These are phyloP conservation scores for Phymastichus coffea DNA, from an alignment of 1,140 invertebrate genomes.

Conservation along the genomic window DNA sequence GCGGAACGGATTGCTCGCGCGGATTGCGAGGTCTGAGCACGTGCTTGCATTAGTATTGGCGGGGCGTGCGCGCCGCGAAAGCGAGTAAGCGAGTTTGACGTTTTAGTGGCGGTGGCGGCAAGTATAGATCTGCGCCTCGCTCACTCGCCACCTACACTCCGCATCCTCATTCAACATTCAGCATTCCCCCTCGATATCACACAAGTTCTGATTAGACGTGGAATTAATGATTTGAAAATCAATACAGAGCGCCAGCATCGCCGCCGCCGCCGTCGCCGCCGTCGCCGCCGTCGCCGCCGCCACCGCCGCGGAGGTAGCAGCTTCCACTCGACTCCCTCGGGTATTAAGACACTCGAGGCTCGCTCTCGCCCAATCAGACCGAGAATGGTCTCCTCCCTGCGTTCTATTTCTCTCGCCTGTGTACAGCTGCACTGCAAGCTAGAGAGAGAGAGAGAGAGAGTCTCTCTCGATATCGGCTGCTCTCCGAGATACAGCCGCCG, in stretches of 20 bases:
- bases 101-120: constrained; percentile 42
- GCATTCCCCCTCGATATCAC: constrained; percentile 41
- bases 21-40: constrained; percentile 26
- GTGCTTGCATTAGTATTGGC: constrained; percentile 40
- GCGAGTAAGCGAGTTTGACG: constrained; percentile 39
- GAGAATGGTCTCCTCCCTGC: constrained; percentile 16
- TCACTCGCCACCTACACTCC: constrained; percentile 32
- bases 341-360: constrained; percentile 44
- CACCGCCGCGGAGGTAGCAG: neutral
- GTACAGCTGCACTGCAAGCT: neutral
- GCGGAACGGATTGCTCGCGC: constrained; percentile 29
- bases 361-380: constrained; percentile 28
- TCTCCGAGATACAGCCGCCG: constrained; percentile 19
- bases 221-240: constrained; percentile 60
- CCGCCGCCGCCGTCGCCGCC: constrained; percentile 22
- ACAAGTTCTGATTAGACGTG: constrained; percentile 56
- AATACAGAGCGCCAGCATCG: too few relatives aligned
- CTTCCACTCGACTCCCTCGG: constrained; percentile 34
- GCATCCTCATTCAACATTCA: constrained; percentile 32
- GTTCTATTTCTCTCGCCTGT: neutral
- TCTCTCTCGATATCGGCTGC: too few relatives aligned
- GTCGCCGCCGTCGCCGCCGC: constrained; percentile 8
- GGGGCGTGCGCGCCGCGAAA: constrained; percentile 30
- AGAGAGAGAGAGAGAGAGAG: constrained; percentile 21
- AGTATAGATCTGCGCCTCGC: constrained; percentile 28